Base-by-base conservation (phyloP, 2,888 invertebrate species). In the Zaprionus obscuricornis region DNA sequence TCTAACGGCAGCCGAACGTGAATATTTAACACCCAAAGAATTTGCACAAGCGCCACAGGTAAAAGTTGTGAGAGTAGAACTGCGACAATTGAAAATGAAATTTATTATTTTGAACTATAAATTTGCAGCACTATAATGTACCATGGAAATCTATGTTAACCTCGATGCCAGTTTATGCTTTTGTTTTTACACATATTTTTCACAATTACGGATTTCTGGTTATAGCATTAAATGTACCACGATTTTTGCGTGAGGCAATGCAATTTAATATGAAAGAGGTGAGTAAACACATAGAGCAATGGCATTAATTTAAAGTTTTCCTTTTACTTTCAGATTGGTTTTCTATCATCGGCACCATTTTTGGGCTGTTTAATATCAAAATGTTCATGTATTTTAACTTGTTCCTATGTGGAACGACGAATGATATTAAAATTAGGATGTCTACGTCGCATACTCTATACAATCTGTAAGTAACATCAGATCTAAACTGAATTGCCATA, bases 141-240 rank as follows among this genome's bases (percentile, higher is more conserved):
- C 92, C 92, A 1, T 92, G 92, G 92, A 76, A 68, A 14, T 78
- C 87, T 8, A 89, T 92, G 43, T 42, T 91, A 0, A 89, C 87
- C 8, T 92, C 92, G 0, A 62, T 85, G 1, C 90, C 92, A 0
- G 90, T 92, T 1, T 87, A 90, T 43, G 91, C 91, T 1, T 91
- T 92, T 54, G 85, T 91, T 22, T 82, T 91, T 2, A 90, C 91
- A 3, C 92, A 92, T 68, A 86, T 91, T 50, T 91, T 90, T 45
- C 90, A 91, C 27, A 91, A 90, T 56, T 91, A 89, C 73, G 90
- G 91, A 2, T 88, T 90, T 43, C 86, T 90, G 43, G 84, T 90
- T 5, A 52, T 91, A 0, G 87, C 88, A 0, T 74, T 90, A 7
- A 71, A 88, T 51, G 76, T 91, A 62, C 91, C 91, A 0, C 86